Evolutionary conservation across 1,140 invertebrate genomes (phyloP), one percentile per base, ranked within the genome.

Genomic region (Drosophila navojoa): DNA sequence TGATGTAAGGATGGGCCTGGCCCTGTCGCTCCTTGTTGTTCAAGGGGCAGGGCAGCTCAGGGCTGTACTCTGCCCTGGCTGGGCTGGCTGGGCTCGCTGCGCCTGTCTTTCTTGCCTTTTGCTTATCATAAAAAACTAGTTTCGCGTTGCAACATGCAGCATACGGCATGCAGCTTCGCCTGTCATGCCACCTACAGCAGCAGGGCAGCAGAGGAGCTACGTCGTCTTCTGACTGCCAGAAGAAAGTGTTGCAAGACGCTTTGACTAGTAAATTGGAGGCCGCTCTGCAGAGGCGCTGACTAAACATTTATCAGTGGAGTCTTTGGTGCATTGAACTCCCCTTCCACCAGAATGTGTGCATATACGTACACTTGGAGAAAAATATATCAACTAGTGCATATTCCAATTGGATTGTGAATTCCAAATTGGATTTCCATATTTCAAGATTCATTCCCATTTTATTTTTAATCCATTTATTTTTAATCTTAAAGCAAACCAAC

Each of bases 271-370:
- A 67, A 67, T 62, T 57, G 67, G 49, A 53, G 67, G 67, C 59
- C 29, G 57, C 58, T 54, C 58, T 60, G 49, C 70, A 53, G 38
- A 72, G 63, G 63, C 55, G 61, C 78, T 73, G 82, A 87, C 78
- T 80, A 60, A 78, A 71, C 81, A 85, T 85, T 85, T 87, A 85
- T 85, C 81, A 81, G 82, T 75, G 68, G 15, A 52, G 64, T 38
- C 80, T 74, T 74, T 9, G 53, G 81, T 78, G 74, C 81, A 85
- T 85, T 85, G 81, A 85, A 85, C 81, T 74, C 62, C 76, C 54
- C 64, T 61, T 63, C 19, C 25, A 35, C n/a, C 15, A 52, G 6
- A 59, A 52, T n/a, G 40, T 15, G 27, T 15, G 50, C 38, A 35
- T 35, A 50, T 50, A 53, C 16, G 32, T 19, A 47, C 47, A 25